A percentile compares a stretch with the other conserved stretches of the same genome.
phyloP scores from a whole-genome alignment of 2,113 vertebrate genomes.

The Prinia subflava region DNA sequence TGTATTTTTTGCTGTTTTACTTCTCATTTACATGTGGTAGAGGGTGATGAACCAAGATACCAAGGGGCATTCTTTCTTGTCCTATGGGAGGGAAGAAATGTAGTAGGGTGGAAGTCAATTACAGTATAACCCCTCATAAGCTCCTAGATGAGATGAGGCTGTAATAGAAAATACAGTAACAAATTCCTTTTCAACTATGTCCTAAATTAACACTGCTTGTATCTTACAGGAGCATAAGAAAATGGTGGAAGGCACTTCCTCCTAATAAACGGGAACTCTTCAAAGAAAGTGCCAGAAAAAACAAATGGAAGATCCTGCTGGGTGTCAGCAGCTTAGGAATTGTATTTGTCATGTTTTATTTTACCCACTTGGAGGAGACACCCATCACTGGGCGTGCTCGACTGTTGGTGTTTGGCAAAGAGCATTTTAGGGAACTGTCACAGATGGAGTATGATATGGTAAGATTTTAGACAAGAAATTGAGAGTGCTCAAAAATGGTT shows the following conservation, averaged over 20 bases:
- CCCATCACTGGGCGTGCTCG: conserved; percentile 88
- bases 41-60: neutral
- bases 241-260: conserved; percentile 91
- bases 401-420: conserved; percentile 84
- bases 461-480: conserved; percentile 47
- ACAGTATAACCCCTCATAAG: neutral
- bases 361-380: conserved; percentile 89
- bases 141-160: neutral
- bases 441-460: conserved; percentile 83
- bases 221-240: conserved; percentile 86
- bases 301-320: conserved; percentile 82
- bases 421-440: conserved; percentile 84
- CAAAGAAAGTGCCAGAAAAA: conserved; percentile 77
- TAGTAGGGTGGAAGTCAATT: neutral
- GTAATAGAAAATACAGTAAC: neutral
- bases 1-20: neutral
- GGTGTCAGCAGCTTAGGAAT: conserved; percentile 70
- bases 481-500: neutral
- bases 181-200: neutral
- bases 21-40: neutral
- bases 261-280: conserved; percentile 82
- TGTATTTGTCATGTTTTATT: conserved; percentile 79
- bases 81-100: neutral
- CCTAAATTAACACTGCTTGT: neutral
- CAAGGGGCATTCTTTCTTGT: neutral